Evolutionary conservation across 2,888 invertebrate species (phyloP).

Genomic region (Ennomos erosarius): DNA sequence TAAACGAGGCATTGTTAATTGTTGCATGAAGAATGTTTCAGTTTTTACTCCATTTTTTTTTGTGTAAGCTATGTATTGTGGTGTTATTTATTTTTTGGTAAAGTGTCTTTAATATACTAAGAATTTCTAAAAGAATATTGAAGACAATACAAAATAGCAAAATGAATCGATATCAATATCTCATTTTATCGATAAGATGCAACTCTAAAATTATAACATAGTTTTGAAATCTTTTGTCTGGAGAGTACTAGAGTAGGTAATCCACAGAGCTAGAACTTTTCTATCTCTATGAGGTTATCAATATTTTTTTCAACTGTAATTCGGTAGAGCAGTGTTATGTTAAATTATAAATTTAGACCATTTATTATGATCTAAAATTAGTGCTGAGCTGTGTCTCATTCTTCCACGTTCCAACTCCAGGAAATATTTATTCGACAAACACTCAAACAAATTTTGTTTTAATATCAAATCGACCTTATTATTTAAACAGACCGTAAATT

Average conservation of each 20-base stretch:
- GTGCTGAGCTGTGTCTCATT: conserved; percentile 29
- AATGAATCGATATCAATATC: no score
- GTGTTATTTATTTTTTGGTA: no score
- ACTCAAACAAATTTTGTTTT: conserved; percentile 56
- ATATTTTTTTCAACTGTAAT: conserved; percentile 2
- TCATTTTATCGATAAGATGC: no score
- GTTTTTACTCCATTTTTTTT: background rate
- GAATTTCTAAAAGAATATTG: no score
- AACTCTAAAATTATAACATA: no score
- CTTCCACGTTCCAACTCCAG: conserved; percentile 27
- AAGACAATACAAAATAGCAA: no score
- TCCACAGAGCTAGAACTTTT: no score
- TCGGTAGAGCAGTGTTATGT: conserved; percentile 5
- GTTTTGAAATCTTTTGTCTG: no score
- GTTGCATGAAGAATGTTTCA: background rate
- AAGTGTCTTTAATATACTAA: no score
- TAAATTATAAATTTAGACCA: conserved; percentile 9
- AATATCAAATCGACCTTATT: conserved; percentile 60
- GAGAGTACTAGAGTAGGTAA: no score
- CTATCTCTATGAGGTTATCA: no score
- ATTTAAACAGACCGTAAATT: conserved; percentile 55
- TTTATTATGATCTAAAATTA: conserved; percentile 28
- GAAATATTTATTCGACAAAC: conserved; percentile 45
- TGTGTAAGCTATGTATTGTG: no score
- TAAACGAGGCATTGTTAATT: conserved; percentile 1